phyloP scores from a whole-genome alignment of 2,888 invertebrate species.

The Lithophane semibrunnea region DNA sequence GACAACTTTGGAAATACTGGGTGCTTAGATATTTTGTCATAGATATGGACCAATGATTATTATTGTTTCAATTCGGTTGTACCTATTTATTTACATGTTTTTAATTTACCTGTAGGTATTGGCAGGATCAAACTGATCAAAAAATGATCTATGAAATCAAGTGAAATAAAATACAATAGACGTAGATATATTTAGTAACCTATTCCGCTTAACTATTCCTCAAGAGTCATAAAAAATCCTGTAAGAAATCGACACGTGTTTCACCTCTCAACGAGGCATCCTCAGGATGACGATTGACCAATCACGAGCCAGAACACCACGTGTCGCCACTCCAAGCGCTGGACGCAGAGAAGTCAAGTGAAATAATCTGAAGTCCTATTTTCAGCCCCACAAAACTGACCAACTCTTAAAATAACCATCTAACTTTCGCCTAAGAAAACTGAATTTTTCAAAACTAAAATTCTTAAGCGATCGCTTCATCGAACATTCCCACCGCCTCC shows the following conservation, averaged over 20 bases:
- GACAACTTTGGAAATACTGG: neutral
- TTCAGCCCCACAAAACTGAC: neutral
- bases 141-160: neutral
- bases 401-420: slow-evolving; percentile 17
- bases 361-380: too few species aligned
- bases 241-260: too few species aligned
- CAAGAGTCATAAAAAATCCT: too few species aligned
- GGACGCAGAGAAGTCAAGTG: neutral
- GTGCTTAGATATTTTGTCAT: neutral
- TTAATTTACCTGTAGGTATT: neutral
- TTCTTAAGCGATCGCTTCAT: slow-evolving; percentile 46
- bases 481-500: slow-evolving; percentile 40
- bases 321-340: too few species aligned
- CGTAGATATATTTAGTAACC: too few species aligned
- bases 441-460: slow-evolving; percentile 35
- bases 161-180: neutral
- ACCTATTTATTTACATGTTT: neutral
- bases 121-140: neutral
- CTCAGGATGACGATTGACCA: too few species aligned
- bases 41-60: neutral
- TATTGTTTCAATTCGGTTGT: too few species aligned
- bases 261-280: too few species aligned
- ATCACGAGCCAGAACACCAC: too few species aligned
- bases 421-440: slow-evolving; percentile 7
- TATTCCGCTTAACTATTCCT: too few species aligned